Evolutionary conservation across 2,113 vertebrate species (phyloP), one percentile per base, ranked within the genome.

Genomic region (Toxotes chatareus): DNA sequence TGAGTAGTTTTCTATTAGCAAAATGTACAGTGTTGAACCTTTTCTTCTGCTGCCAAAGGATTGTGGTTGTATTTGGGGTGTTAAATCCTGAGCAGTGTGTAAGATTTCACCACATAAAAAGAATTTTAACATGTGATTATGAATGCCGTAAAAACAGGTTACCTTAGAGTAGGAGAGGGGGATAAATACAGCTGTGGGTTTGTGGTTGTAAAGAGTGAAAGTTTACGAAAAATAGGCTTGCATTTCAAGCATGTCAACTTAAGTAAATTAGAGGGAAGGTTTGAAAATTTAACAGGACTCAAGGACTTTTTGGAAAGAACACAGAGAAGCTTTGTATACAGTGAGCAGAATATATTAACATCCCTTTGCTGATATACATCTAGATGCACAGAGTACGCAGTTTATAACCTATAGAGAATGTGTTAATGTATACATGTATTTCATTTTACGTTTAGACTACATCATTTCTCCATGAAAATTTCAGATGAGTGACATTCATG

Each of bases 201-300:
- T 76, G 65, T 62, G 70, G 73, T 65, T 34, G 32, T 46, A 38
- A 68, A 27, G 63, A 59, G 57, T 23, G 47, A 71, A 71, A 76
- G 49, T 7, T n/a, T 40, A 23, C 65, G 10, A 76, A 68, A 68
- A 79, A 75, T 13, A 13, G 73, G 67, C 23, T 46, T 49, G 34
- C 4, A 55, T 72, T 79, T 84, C 36, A 79, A 76, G 55, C 56
- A 46, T 56, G 57, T 42, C 14, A 1, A 63, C 17, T 73, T 61
- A 4, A 79, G 70, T 27, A 66, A 82, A 88, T 83, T 61, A 73
- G 12, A 82, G 76, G 59, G 64, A 4, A 73, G n/a, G 31, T 34
- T 34, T 77, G 61, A 80, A 71, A 71, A 65, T 62, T 69, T 7
- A 67, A 74, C 46, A 53, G 19, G n/a, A 61, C 34, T 71, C 21